These are phyloP conservation scores for Drosophila monieri DNA, from an alignment of 2,888 invertebrate species.

Conservation along the genomic window DNA sequence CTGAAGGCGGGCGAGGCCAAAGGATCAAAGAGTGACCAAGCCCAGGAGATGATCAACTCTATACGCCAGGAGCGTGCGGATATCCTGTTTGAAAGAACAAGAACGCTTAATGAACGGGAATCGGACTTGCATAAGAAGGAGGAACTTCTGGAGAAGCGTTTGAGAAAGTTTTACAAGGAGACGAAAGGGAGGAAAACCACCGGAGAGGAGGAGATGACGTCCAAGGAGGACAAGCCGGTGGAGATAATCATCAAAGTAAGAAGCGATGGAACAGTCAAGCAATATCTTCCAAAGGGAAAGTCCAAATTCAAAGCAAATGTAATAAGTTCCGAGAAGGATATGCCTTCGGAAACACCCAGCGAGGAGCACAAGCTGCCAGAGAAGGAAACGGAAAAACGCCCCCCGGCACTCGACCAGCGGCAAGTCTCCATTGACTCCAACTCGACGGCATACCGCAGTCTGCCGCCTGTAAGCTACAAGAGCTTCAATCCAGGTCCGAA, in stretches of 20 bases:
- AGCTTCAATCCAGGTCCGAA: conserved; percentile 9
- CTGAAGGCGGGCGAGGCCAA: conserved; percentile 59
- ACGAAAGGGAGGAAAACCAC: conserved; percentile 28
- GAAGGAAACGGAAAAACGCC: not conserved
- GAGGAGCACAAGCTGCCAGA: conserved; percentile 9
- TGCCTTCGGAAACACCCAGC: not conserved
- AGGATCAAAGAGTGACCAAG: conserved; percentile 42
- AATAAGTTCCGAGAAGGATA: not conserved
- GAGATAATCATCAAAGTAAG: conserved; percentile 81
- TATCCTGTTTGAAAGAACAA: conserved; percentile 58
- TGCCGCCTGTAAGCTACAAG: conserved; percentile 63
- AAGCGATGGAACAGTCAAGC: conserved; percentile 61
- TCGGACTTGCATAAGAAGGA: conserved; percentile 78
- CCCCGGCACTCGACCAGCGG: conserved; percentile 16
- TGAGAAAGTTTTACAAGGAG: conserved; percentile 52
- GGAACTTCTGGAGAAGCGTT: conserved; percentile 59
- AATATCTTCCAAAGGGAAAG: conserved; percentile 25
- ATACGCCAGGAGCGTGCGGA: conserved; percentile 77
- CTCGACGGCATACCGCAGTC: conserved; percentile 79
- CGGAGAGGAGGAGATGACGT: conserved; percentile 7
- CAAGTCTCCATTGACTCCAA: conserved; percentile 75
- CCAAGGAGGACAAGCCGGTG: conserved; percentile 51
- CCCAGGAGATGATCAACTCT: conserved; percentile 68
- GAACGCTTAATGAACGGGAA: conserved; percentile 62
- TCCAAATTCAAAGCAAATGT: not conserved